Evolutionary conservation across 1,140 invertebrate species (phyloP), one percentile per base, ranked within the genome.

Genomic region (Calliphora vicina): DNA sequence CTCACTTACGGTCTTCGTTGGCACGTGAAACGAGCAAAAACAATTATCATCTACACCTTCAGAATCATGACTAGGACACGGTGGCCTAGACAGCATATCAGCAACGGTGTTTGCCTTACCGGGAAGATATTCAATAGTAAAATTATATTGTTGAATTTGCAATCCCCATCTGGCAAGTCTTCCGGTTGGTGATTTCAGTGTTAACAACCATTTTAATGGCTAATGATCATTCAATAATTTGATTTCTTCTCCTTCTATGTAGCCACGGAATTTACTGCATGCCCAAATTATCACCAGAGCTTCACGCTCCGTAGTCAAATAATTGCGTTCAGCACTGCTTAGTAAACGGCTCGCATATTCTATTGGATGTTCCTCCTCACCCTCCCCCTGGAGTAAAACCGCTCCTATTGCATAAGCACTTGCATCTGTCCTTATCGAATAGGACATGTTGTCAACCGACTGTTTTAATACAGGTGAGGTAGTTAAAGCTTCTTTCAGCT

Each of bases 151-250:
- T n/a, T n/a, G n/a, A n/a, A n/a, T n/a, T n/a, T n/a, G n/a, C n/a
- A n/a, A n/a, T n/a, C n/a, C n/a, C n/a, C n/a, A n/a, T n/a, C n/a
- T n/a, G n/a, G n/a, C n/a, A n/a, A n/a, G n/a, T n/a, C n/a, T n/a
- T n/a, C n/a, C n/a, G n/a, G n/a, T n/a, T n/a, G n/a, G n/a, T n/a
- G n/a, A n/a, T n/a, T n/a, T n/a, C n/a, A n/a, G n/a, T n/a, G n/a
- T n/a, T n/a, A n/a, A n/a, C n/a, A 93, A 85, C 91, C 92, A 93
- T 74, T 85, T 87, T 4, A 93, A 83, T 0, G 91, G 86, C 84
- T 91, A 91, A 83, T 93, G 92, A 83, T 93, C 92, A 0, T 91
- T 92, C 43, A 88, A 78, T 1, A 92, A 86, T 0, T 35, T 88
- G 71, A 93, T 86, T 84, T 61, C 82, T 5, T 50, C 85, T 17